A percentile compares a stretch with the other conserved stretches of the same genome.
phyloP scores from a whole-genome alignment of 2,797 vertebrate species.

The Darevskia mixta region DNA sequence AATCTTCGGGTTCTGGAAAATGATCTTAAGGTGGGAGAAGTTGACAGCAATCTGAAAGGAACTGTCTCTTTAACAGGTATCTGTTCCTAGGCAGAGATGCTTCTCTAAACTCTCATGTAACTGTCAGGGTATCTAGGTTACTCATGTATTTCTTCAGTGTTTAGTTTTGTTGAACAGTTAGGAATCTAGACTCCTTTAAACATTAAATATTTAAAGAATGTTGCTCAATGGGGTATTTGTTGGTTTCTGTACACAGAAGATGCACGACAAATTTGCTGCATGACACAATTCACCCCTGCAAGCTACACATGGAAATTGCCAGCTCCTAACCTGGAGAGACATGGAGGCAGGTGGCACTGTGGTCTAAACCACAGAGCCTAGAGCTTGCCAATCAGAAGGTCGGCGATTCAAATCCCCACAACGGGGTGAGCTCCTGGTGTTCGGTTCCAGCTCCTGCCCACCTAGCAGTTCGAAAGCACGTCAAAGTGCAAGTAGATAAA shows the following conservation, averaged over 20 bases:
- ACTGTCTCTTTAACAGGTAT: neutral
- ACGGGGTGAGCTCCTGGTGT: too few species aligned
- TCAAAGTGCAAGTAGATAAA: too few species aligned
- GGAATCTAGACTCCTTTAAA: neutral
- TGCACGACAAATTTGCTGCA: neutral
- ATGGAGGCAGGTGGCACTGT: too few species aligned
- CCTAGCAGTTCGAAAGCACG: too few species aligned
- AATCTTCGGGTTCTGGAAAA: neutral
- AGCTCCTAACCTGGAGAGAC: neutral
- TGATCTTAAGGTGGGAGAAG: neutral
- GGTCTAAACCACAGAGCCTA: too few species aligned
- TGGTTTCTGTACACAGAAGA: neutral
- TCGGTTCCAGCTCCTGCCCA: too few species aligned
- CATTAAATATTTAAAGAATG: neutral
- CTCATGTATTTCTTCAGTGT: conserved; percentile 31
- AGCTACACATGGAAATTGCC: neutral
- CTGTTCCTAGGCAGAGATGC: neutral
- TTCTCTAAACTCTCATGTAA: neutral
- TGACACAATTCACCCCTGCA: neutral
- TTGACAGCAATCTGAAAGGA: too few species aligned
- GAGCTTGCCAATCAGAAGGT: too few species aligned
- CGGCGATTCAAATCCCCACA: accelerated
- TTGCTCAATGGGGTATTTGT: neutral
- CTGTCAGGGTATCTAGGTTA: neutral
- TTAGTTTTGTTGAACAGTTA: neutral